phyloP scores from a whole-genome alignment of 2,797 vertebrate genomes.

The Trichosurus vulpecula region DNA sequence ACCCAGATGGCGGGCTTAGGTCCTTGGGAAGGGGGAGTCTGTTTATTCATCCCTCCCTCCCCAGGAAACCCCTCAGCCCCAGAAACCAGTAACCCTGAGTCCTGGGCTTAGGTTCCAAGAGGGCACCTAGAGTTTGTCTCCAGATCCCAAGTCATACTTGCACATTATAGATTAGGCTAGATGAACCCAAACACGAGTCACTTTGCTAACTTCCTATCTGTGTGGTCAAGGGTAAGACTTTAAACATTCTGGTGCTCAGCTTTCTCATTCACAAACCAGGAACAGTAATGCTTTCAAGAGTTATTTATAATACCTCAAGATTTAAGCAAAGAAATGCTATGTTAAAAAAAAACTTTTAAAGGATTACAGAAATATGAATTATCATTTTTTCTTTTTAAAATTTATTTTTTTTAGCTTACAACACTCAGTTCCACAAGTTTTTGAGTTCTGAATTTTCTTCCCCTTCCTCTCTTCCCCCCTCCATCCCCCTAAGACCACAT shows the following conservation, averaged over 20 bases:
- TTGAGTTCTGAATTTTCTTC: too few species aligned
- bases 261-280: background rate
- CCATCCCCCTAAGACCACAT: too few species aligned
- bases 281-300: background rate
- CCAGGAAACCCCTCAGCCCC: background rate
- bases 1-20: background rate
- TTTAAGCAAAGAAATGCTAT: background rate
- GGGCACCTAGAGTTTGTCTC: background rate
- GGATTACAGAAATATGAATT: background rate
- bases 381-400: too few species aligned
- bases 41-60: background rate
- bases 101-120: background rate
- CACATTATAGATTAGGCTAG: background rate
- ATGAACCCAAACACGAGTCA: background rate
- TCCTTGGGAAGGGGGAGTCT: background rate
- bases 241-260: background rate
- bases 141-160: background rate
- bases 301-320: background rate
- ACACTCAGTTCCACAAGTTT: too few species aligned
- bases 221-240: background rate
- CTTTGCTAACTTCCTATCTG: background rate
- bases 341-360: background rate
- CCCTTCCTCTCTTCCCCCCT: too few species aligned
- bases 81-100: background rate
- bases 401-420: too few species aligned